These are phyloP conservation scores for Prochilodus magdalenae DNA, from an alignment of 2,113 vertebrate genomes.

Conservation along the genomic window DNA sequence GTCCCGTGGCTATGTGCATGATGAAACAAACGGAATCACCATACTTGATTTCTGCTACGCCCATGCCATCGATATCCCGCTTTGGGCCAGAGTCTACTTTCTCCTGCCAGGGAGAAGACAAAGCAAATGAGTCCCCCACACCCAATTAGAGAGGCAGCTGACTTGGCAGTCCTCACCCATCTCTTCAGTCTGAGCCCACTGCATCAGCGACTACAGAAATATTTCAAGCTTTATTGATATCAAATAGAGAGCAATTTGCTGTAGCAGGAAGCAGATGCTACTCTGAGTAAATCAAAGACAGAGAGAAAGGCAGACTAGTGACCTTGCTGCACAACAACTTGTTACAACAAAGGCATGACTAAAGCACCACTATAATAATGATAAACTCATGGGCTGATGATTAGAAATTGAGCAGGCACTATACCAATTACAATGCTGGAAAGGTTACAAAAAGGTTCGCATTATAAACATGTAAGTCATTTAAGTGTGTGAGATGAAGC, in stretches of 20 bases:
- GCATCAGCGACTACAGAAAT: background rate
- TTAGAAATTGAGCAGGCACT: slow-evolving; percentile 14
- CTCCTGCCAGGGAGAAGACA: slow-evolving; percentile 75
- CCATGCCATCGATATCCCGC: slow-evolving; percentile 96
- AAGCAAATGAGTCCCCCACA: slow-evolving; percentile 11
- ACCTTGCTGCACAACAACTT: slow-evolving; percentile 21
- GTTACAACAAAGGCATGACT: slow-evolving; percentile 3
- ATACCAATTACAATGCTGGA: slow-evolving; percentile 2
- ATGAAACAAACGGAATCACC: slow-evolving; percentile 94
- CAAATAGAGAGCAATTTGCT: slow-evolving; percentile 27
- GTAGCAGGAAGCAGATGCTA: background rate
- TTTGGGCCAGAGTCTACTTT: slow-evolving; percentile 87
- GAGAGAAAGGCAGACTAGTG: slow-evolving; percentile 1
- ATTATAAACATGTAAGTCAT: background rate
- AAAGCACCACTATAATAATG: slow-evolving; percentile 38
- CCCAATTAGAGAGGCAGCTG: background rate
- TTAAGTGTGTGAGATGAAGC: background rate
- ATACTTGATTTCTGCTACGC: slow-evolving; percentile 93
- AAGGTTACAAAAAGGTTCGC: background rate
- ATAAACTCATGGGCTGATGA: slow-evolving; percentile 12
- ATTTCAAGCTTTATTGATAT: slow-evolving; percentile 35
- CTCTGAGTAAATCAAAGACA: slow-evolving; percentile 14
- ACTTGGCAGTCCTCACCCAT: background rate
- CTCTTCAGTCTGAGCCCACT: background rate
- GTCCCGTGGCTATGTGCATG: slow-evolving; percentile 87